phyloP scores from a whole-genome alignment of 2,797 vertebrate species.

The Gymnothorax reevesii region DNA sequence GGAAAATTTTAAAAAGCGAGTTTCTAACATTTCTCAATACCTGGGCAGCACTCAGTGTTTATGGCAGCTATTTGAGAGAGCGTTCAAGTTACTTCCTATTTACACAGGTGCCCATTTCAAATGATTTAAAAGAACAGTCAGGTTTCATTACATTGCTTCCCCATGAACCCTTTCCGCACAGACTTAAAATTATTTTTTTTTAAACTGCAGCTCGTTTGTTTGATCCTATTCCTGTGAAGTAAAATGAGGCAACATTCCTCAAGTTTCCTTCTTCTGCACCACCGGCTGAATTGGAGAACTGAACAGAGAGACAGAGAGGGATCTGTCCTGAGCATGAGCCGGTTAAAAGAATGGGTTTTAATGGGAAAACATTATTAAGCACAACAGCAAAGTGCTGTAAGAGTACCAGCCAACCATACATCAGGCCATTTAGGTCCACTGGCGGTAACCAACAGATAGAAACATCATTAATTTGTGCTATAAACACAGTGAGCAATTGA shows the following conservation, averaged over 20 bases:
- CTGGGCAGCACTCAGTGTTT: neutral
- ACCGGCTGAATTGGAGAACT: constrained; percentile 56
- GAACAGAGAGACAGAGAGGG: constrained; percentile 33
- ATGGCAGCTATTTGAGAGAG: neutral
- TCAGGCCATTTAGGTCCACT: constrained; percentile 70
- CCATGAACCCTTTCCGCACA: constrained; percentile 28
- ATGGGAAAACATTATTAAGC: constrained; percentile 75
- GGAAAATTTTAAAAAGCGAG: neutral
- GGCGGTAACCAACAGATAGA: constrained; percentile 70
- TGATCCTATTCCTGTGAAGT: constrained; percentile 36
- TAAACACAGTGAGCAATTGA: constrained; percentile 65
- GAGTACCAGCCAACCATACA: constrained; percentile 69
- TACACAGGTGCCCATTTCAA: neutral
- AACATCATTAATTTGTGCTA: constrained; percentile 74
- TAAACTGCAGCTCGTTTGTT: neutral
- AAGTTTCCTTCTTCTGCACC: constrained; percentile 62
- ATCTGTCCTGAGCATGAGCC: constrained; percentile 41
- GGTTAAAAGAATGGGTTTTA: constrained; percentile 75
- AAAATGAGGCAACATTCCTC: constrained; percentile 61
- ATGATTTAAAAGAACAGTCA: neutral
- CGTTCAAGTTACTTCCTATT: neutral
- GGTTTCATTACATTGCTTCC: constrained; percentile 33
- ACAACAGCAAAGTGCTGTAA: constrained; percentile 64
- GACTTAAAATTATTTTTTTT: constrained; percentile 23
- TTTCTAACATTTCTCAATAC: neutral